phyloP scores from a whole-genome alignment of 2,888 invertebrate species.

The Dolomedes plantarius region DNA sequence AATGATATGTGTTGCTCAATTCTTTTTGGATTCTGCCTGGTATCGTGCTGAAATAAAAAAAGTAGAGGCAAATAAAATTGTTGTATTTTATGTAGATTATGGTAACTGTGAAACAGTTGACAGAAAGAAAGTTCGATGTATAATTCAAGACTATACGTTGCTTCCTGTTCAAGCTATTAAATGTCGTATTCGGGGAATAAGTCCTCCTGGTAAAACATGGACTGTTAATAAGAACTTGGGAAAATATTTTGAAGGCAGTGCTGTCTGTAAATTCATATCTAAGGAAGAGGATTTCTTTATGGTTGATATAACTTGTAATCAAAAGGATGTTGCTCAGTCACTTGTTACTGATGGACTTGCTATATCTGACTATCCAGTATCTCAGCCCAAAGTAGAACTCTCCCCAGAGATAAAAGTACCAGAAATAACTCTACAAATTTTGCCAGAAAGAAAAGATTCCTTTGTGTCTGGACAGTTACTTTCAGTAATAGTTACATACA shows the following conservation, averaged over 20 bases:
- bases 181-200: slow-evolving; percentile 60
- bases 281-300: slow-evolving; percentile 45
- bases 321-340: slow-evolving; percentile 35
- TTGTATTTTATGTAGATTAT: slow-evolving; percentile 63
- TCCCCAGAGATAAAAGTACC: too few relatives aligned
- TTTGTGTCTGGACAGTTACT: slow-evolving; percentile 45
- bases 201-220: slow-evolving; percentile 42
- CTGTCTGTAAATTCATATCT: slow-evolving; percentile 48
- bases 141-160: slow-evolving; percentile 58
- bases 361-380: not conserved
- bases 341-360: slow-evolving; percentile 42
- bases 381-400: not conserved
- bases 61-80: slow-evolving; percentile 26
- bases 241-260: slow-evolving; percentile 60
- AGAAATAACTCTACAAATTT: not conserved
- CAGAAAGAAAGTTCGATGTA: slow-evolving; percentile 37
- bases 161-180: slow-evolving; percentile 70
- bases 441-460: not conserved
- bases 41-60: slow-evolving; percentile 74
- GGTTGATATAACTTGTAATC: slow-evolving; percentile 49
- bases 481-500: slow-evolving; percentile 46
- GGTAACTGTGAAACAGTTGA: slow-evolving; percentile 60
- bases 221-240: slow-evolving; percentile 16
- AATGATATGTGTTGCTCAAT: slow-evolving; percentile 73
- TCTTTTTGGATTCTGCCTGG: slow-evolving; percentile 75